These are phyloP conservation scores for Amphipoea lucens DNA, from an alignment of 2,888 invertebrate genomes.

Conservation along the genomic window DNA sequence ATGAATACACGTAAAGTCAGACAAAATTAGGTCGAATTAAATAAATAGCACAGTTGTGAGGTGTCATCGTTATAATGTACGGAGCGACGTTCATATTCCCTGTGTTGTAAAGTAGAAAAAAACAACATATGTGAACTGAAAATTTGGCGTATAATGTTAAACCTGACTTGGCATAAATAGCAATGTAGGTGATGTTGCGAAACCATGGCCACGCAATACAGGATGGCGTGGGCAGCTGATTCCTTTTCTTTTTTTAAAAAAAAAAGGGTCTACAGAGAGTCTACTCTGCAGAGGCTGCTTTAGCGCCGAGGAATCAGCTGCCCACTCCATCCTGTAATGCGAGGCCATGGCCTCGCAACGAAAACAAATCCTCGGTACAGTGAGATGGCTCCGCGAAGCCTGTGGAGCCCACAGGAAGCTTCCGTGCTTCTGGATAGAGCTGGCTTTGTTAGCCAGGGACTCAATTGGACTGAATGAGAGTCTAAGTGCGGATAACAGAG, in stretches of 20 bases:
- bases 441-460: background rate
- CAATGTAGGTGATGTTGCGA: background rate
- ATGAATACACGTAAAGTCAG: background rate
- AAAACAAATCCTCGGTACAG: background rate
- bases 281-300: background rate
- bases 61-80: background rate
- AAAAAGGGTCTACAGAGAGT: too few species aligned
- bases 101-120: background rate
- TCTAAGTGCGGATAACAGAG: background rate
- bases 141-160: background rate
- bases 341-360: background rate
- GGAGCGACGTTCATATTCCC: background rate
- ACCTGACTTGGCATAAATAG: background rate
- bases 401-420: background rate
- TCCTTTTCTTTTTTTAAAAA: too few species aligned
- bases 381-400: background rate
- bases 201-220: too few species aligned
- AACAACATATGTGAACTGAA: background rate
- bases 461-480: background rate
- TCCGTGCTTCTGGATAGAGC: background rate
- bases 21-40: background rate
- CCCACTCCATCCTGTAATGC: background rate
- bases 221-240: too few species aligned
- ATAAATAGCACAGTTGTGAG: background rate
- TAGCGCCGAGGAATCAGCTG: background rate